Base-by-base conservation (phyloP, 2,888 invertebrate genomes). In the Hartigia nigra region DNA sequence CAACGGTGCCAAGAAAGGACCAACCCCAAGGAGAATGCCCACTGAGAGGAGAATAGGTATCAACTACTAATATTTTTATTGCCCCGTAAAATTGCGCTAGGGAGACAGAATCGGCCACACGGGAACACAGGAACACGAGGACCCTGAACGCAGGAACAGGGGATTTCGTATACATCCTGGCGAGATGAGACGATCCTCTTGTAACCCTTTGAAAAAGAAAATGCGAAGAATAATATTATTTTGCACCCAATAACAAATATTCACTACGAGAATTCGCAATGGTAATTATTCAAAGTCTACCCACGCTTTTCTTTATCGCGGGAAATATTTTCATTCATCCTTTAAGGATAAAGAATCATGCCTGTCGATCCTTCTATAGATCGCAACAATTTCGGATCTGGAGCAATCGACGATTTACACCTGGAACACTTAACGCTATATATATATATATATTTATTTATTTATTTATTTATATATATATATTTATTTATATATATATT, bases 21-120 rank as follows among this genome's bases (percentile, higher is more conserved):
- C 75, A 55, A 76, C 78, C 77, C 79, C 75, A 72, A 72, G 77
- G 55, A 80, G 75, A 79, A 74, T 77, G 83, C 78, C 81, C 76
- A 70, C 69, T 74, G 79, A 74, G 78, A 78, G 80, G 77, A 78
- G 79, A 82, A 79, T 72, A 81, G 82, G 77, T 80, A 83, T 87
- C 84, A 84, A 82, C 89, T 86, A 89, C 87, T 89, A 90, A 88
- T 89, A 87, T 89, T 90, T 89, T 90, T 90, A 90, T 89, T 88
- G 88, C 76, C 76, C 87, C 88, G 86, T 90, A 90, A 90, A 90
- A 79, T 84, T 82, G 82, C 81, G 81, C 78, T 77, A 76, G 74
- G 32, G 69, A 78, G 78, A 79, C 79, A 74, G 74, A 77, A 69
- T 72, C 72, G 79, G 76, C 79, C 79, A 74, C 77, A 79, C 79